A percentile compares a stretch with the other conserved stretches of the same genome.
Conservation (phyloP, 2,797 vertebrate species). For the Eidolon dupreanum region DNA sequence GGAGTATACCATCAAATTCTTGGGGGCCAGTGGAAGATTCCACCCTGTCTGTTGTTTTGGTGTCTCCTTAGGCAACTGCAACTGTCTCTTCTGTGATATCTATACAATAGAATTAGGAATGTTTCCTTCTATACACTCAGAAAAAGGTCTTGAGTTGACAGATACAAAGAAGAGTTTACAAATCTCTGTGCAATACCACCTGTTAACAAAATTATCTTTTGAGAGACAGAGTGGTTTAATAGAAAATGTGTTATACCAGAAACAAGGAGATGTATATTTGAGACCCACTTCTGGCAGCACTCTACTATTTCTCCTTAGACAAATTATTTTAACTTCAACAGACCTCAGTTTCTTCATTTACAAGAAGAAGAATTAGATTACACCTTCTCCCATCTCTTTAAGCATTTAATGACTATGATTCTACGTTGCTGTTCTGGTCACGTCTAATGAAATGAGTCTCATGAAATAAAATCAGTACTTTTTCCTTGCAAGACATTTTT, state of each 20-base stretch:
- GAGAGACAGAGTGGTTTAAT: not conserved
- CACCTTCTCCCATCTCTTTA: not conserved
- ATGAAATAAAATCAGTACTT: not conserved
- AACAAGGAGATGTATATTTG: not conserved
- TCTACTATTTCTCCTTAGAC: not conserved
- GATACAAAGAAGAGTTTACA: not conserved
- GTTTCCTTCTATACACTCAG: not conserved
- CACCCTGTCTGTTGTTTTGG: not conserved
- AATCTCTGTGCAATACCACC: not conserved
- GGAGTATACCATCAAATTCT: not conserved
- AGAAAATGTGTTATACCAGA: not conserved
- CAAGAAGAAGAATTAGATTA: not conserved
- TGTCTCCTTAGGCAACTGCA: not conserved
- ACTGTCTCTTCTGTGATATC: not conserved
- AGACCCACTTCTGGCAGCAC: not conserved
- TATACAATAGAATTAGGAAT: not conserved
- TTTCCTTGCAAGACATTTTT: not conserved
- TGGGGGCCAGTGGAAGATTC: not conserved
- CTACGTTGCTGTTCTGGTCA: not conserved
- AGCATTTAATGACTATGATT: not conserved
- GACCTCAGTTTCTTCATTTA: not conserved
- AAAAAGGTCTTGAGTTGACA: not conserved
- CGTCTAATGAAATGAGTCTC: not conserved
- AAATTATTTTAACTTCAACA: not conserved
- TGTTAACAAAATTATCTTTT: conserved; percentile 7